Evolutionary conservation across 2,888 invertebrate species (phyloP), one percentile per base, ranked within the genome.

Genomic region (Stenolophus ochropezus): DNA sequence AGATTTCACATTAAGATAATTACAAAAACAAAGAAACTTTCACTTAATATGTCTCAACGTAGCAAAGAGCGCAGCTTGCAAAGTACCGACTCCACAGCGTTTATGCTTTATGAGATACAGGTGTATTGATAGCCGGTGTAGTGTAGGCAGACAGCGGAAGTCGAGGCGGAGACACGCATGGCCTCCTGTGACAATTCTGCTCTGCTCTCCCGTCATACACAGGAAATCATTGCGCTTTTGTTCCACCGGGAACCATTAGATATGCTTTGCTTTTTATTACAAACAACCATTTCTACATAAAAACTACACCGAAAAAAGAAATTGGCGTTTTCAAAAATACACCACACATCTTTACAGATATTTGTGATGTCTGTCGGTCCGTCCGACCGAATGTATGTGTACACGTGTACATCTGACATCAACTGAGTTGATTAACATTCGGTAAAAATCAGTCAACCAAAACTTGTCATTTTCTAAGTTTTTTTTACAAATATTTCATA

Each of bases 91-190:
- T 1, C 33, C 8, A 3, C 33, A 42, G 8, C 33, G 6, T 4
- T 42, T 42, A 8, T 42, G n/a, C n/a, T n/a, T n/a, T n/a, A n/a
- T n/a, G n/a, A n/a, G n/a, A n/a, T n/a, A n/a, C n/a, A n/a, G n/a
- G n/a, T 42, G 33, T 2, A 42, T 11, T 42, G 8, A 42, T 33
- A 42, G 11, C 8, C 6, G 33, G 33, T 6, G 33, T 42, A 4
- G 33, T 11, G 11, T 11, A 42, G n/a, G 33, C 27, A 18, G 33
- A 33, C 33, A 69, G 65, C 18, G 61, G 61, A 61, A 61, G 27
- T 49, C 73, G 73, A 73, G 73, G 49, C 20, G 73, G 73, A 73
- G 73, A 73, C 23, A 73, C 73, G 73, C 73, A 49, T 73, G 49
- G n/a, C n/a, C n/a, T n/a, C n/a, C n/a, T n/a, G n/a, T n/a, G n/a